Percentiles rank a stretch among this genome's conserved stretches.
Evolutionary conservation across 2,113 vertebrate species (phyloP).

Genomic region (Mirounga angustirostris): DNA sequence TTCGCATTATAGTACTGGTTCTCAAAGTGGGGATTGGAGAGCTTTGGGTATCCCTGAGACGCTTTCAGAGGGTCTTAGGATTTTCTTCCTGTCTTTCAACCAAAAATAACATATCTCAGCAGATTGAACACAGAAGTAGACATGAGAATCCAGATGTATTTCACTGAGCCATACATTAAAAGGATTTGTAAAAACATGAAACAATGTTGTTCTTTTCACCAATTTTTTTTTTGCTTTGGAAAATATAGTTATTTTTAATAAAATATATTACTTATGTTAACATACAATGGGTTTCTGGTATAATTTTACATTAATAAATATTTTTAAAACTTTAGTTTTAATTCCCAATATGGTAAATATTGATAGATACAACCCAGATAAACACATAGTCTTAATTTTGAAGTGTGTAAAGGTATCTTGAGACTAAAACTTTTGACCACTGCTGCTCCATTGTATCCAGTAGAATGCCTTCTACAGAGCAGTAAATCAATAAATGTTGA

Average conservation of each 20-base stretch:
- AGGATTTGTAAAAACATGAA: background rate
- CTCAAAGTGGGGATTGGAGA: background rate
- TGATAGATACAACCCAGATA: background rate
- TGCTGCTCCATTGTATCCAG: background rate
- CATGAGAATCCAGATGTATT: background rate
- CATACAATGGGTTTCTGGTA: background rate
- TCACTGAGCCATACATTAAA: background rate
- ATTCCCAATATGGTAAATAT: conserved; percentile 19
- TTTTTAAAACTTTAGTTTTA: background rate
- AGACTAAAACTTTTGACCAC: background rate
- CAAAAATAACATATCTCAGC: background rate
- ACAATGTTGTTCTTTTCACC: background rate
- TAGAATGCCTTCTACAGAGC: background rate
- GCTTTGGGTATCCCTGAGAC: background rate
- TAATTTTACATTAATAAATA: background rate
- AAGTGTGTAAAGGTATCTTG: background rate
- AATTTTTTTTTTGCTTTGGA: background rate
- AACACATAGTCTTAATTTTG: conserved; percentile 6
- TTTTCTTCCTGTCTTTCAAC: conserved; percentile 3
- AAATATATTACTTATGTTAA: background rate
- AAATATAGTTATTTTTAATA: conserved; percentile 45
- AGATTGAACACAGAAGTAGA: background rate
- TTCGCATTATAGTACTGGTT: background rate
- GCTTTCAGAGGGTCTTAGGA: background rate
- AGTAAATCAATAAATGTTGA: background rate